Evolutionary conservation across 1,140 invertebrate species (phyloP), one percentile per base, ranked within the genome.

Genomic region (Drosophila nigromelanica): DNA sequence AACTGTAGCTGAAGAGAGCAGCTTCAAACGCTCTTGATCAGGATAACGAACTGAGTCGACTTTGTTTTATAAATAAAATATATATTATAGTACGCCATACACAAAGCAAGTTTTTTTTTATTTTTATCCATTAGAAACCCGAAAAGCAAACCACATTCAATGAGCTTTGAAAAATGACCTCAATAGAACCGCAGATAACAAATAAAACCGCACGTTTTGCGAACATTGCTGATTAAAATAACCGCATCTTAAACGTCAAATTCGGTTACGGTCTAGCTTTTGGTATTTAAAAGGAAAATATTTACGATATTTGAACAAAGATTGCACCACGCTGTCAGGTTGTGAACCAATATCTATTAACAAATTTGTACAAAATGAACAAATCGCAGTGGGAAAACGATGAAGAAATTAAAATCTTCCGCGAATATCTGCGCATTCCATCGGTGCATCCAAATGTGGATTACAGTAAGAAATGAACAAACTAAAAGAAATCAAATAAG

Each of bases 381-480:
- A 35, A 33, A n/a, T 30, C 33, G 3, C 14, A 75, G 82, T 92
- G 80, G 91, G 90, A 92, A 78, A 94, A 96, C 81, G 91, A 94
- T 90, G 93, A 93, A 91, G 95, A 96, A 86, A 95, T 97, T 66
- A 93, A 94, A 59, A 95, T 95, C 82, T 98, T 98, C 90, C 93
- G 95, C 30, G 94, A 97, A 89, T 98, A 98, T 92, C 91, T 98
- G 8, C 92, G 94, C 72, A 96, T 97, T 61, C 95, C 96, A 3
- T 95, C 95, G 10, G 95, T 97, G 10, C 97, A 98, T 76, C 97
- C 97, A 1, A 92, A 96, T 89, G 93, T 97, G 48, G 94, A 98
- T 92, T 98, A 98, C 92, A 94, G 96, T 96, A 93, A 94, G 93
- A 69, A 55, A 24, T 24, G 2, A 24, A 24, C 21, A 24, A 24